Percentiles rank a stretch among this genome's conserved stretches.
These are phyloP conservation scores for Priocnemis perturbator DNA, from an alignment of 2,888 invertebrate genomes.

Conservation along the genomic window DNA sequence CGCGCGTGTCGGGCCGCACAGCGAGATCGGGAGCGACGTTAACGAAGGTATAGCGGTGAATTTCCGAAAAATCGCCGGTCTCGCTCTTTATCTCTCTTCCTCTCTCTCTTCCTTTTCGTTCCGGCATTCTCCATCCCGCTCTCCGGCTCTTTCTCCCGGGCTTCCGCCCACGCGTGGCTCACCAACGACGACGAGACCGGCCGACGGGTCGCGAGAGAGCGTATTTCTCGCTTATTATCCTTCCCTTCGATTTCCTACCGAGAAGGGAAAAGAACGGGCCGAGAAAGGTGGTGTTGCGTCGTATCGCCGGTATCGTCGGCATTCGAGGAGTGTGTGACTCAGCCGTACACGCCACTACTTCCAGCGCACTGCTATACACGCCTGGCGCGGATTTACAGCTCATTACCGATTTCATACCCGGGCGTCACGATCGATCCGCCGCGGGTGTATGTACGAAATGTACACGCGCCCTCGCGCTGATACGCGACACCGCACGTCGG, in stretches of 20 bases:
- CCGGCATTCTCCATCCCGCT: not conserved
- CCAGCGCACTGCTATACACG: conserved; percentile 5
- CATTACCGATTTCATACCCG: conserved; percentile 72
- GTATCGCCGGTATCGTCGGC: conserved; percentile 11
- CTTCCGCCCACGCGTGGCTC: conserved; percentile 1
- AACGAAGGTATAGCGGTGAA: conserved; percentile 56
- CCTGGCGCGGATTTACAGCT: conserved; percentile 69
- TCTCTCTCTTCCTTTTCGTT: not conserved
- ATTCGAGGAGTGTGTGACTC: not conserved
- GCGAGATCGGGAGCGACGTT: conserved; percentile 44
- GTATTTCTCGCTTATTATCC: conserved; percentile 74
- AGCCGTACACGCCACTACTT: not conserved
- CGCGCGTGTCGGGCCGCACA: conserved; percentile 22
- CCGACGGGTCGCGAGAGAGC: conserved; percentile 59
- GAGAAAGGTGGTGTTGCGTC: conserved; percentile 37
- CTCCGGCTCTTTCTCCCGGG: conserved; percentile 2
- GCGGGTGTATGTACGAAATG: not conserved
- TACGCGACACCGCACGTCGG: conserved; percentile 27
- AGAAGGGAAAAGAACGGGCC: conserved; percentile 49
- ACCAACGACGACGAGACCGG: conserved; percentile 55
- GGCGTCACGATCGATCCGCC: conserved; percentile 48
- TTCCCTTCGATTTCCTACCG: conserved; percentile 69
- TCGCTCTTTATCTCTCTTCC: conserved; percentile 23
- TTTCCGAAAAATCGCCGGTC: conserved; percentile 51
- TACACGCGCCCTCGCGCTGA: conserved; percentile 23